Base-by-base conservation (phyloP, 2,113 vertebrate species). In the Ancistrus triradiatus region DNA sequence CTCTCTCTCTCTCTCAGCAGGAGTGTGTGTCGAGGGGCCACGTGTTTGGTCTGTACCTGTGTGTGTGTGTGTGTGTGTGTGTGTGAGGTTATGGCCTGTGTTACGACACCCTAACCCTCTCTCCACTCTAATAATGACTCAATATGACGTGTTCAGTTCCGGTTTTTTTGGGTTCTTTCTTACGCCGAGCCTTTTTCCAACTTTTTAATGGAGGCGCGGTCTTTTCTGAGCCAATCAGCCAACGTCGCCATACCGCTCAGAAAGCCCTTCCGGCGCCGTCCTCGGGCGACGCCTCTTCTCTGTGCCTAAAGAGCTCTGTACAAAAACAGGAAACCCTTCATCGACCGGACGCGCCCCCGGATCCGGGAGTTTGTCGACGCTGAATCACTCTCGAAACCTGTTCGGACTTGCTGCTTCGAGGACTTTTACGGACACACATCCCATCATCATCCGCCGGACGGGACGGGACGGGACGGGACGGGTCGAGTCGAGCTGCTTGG, bases 91-190 rank as follows among this genome's bases (percentile, higher is more conserved):
- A 58, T 62, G 60, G 63, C 58, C 46, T 51, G 49, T 40, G 46
- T 70, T 57, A 55, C 31, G 9, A 60, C 27, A 42, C 50, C 65
- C 43, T 59, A 58, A 59, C 53, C 37, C 46, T 47, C 60, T 60
- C 70, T 68, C 60, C 50, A 47, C 60, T 64, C 66, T 65, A 74
- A 74, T 74, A 74, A 74, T 74, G 61, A 74, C 65, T 73, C 70
- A 62, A 66, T 37, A 62, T 61, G 46, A 31, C 58, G 14, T 53
- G 53, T 14, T 62, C 24, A 22, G 43, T 55, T 46, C 50, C 53
- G 27, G 2, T 56, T 38, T 56, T 46, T 8, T 46, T 46, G 1
- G 7, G 18, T 46, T 14, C 53, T 66, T 66, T 66, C 52, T 18
- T 66, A 57, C 21, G 49, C 33, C 17, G 43, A 68, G 59, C 51